These are phyloP conservation scores for Tapirus indicus DNA, from an alignment of 2,797 vertebrate genomes.

Conservation along the genomic window DNA sequence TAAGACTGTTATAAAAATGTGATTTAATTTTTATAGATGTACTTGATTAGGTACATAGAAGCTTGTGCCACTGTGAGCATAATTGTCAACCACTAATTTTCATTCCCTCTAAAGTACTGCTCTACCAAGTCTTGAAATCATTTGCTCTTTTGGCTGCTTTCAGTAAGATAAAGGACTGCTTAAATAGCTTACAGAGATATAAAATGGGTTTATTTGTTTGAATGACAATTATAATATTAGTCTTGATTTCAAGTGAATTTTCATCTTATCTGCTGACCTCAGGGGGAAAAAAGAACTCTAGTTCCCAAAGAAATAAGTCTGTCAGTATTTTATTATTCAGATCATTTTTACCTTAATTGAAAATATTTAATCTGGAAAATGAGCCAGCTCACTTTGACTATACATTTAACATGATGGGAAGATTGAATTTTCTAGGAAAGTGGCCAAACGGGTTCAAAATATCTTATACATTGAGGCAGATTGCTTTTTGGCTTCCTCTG, in stretches of 20 bases:
- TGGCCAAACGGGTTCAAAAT: not conserved
- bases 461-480: not conserved
- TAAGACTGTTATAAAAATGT: not conserved
- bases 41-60: not conserved
- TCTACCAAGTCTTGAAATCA: conserved; percentile 4
- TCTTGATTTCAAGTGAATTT: conserved; percentile 19
- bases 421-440: conserved; percentile 25
- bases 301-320: not conserved
- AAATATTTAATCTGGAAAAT: conserved; percentile 46
- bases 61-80: not conserved
- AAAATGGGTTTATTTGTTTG: not conserved
- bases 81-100: not conserved
- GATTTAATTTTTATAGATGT: not conserved
- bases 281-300: not conserved
- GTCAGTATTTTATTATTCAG: not conserved
- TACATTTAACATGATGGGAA: not conserved
- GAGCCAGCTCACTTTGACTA: conserved; percentile 3
- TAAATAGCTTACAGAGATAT: not conserved
- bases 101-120: not conserved
- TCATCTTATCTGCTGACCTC: not conserved
- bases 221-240: not conserved
- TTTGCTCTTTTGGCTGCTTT: conserved; percentile 27
- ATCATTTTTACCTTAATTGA: not conserved
- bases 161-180: not conserved
- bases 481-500: not conserved